Evolutionary conservation across 2,797 vertebrate species (phyloP).

Genomic region (Hypotaenidia okinawae): DNA sequence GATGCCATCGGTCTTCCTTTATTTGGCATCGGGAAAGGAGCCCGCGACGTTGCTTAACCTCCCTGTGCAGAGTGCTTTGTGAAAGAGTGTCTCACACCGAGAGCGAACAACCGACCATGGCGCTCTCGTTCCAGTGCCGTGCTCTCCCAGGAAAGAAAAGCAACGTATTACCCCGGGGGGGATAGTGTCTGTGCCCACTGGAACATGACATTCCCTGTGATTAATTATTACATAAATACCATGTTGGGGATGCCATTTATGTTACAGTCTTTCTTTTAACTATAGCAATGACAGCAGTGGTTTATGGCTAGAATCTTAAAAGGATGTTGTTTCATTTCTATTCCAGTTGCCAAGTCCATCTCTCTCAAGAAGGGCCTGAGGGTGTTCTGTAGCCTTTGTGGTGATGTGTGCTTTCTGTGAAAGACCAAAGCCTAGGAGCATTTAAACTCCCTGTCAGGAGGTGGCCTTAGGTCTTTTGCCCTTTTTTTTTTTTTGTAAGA

Average conservation of each 20-base stretch:
- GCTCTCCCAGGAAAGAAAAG: neutral
- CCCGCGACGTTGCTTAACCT: fast-evolving
- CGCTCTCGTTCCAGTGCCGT: neutral
- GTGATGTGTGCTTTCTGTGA: fast-evolving
- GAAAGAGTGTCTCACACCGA: fast-evolving
- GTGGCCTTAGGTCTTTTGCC: neutral
- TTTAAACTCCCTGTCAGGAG: neutral
- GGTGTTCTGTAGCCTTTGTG: neutral
- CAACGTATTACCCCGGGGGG: fast-evolving
- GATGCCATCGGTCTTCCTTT: neutral
- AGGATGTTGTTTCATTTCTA: neutral
- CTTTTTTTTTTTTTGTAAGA: neutral
- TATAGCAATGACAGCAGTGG: neutral
- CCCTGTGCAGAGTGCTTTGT: fast-evolving
- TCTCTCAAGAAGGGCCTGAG: neutral
- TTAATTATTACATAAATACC: neutral
- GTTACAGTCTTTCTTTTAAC: neutral
- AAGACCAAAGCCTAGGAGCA: neutral
- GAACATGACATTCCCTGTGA: neutral
- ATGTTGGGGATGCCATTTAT: neutral
- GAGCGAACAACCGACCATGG: fast-evolving
- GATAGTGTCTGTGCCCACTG: neutral
- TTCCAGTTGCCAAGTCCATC: neutral
- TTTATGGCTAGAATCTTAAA: neutral
- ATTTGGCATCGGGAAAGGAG: neutral